Evolutionary conservation across 1,140 invertebrate species (phyloP).

Genomic region (Colletes latitarsis): DNA sequence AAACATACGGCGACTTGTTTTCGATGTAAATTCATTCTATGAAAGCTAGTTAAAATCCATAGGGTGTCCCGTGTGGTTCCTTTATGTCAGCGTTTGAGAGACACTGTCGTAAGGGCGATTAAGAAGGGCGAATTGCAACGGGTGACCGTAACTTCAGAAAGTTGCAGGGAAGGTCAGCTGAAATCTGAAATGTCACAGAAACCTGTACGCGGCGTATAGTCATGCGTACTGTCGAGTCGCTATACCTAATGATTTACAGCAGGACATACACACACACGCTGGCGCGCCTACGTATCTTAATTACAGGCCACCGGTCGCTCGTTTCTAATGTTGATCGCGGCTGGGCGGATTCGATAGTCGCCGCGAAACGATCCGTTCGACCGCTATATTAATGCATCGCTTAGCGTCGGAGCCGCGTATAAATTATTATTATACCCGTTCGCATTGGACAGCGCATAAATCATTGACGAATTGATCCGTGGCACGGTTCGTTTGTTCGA

Average conservation of each 20-base stretch:
- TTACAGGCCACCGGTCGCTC: slow-evolving; percentile 23
- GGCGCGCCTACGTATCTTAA: slow-evolving; percentile 20
- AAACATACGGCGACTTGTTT: too few relatives aligned
- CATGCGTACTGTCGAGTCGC: slow-evolving; percentile 29
- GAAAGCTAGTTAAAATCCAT: too few relatives aligned
- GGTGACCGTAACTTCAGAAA: slow-evolving; percentile 15
- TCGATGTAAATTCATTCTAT: too few relatives aligned
- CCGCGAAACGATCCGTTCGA: slow-evolving; percentile 39
- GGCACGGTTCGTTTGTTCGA: background rate
- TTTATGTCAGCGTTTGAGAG: too few relatives aligned
- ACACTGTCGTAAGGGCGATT: background rate
- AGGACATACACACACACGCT: background rate
- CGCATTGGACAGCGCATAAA: slow-evolving; percentile 53
- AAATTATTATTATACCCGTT: slow-evolving; percentile 60
- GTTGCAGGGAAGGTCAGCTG: slow-evolving; percentile 26
- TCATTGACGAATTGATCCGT: slow-evolving; percentile 55
- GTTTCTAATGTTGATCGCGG: slow-evolving; percentile 38
- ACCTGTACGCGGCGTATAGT: slow-evolving; percentile 29
- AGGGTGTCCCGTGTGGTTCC: too few relatives aligned
- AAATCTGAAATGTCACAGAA: slow-evolving; percentile 57
- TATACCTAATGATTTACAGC: slow-evolving; percentile 61
- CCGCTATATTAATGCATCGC: slow-evolving; percentile 52
- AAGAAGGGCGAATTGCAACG: background rate
- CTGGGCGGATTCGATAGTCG: slow-evolving; percentile 19
- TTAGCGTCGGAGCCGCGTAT: slow-evolving; percentile 44